These are phyloP conservation scores for Cottus gobio DNA, from an alignment of 2,113 vertebrate genomes.

Conservation along the genomic window DNA sequence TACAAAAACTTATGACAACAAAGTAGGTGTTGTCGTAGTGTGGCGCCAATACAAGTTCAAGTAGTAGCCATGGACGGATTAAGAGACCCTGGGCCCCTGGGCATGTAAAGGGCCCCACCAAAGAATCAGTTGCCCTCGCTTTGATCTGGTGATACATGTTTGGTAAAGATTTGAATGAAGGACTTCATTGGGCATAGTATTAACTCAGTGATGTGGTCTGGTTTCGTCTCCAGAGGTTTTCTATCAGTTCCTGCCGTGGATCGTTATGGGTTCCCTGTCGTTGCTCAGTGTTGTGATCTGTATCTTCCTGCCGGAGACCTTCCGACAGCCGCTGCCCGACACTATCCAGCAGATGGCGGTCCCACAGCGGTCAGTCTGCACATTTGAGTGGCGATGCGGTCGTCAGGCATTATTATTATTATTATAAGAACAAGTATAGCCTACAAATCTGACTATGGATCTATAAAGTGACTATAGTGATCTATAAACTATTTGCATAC, in stretches of 20 bases:
- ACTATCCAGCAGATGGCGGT: conserved; percentile 56
- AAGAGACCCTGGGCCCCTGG: not conserved
- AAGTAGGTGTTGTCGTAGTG: not conserved
- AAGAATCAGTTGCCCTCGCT: not conserved
- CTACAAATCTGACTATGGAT: not conserved
- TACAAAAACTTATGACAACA: not conserved
- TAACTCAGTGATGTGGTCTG: not conserved
- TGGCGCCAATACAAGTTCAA: not conserved
- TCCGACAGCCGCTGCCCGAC: conserved; percentile 57
- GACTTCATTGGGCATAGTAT: not conserved
- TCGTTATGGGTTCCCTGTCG: conserved; percentile 46
- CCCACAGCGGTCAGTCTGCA: conserved; percentile 37
- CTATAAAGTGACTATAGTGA: not conserved
- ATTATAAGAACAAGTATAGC: not conserved
- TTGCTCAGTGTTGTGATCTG: conserved; percentile 49
- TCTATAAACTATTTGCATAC: not conserved
- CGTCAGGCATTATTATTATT: no score
- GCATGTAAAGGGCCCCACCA: not conserved
- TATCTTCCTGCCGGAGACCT: conserved; percentile 61
- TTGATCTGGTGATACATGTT: not conserved
- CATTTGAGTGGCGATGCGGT: not conserved
- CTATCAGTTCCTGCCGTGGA: conserved; percentile 55
- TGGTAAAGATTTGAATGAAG: not conserved
- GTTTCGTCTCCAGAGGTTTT: conserved; percentile 39
- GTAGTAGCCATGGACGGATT: not conserved